Conservation (phyloP, 30 jellyfish, hydroid and myxozoan genomes). For the Pelagia noctiluca region DNA sequence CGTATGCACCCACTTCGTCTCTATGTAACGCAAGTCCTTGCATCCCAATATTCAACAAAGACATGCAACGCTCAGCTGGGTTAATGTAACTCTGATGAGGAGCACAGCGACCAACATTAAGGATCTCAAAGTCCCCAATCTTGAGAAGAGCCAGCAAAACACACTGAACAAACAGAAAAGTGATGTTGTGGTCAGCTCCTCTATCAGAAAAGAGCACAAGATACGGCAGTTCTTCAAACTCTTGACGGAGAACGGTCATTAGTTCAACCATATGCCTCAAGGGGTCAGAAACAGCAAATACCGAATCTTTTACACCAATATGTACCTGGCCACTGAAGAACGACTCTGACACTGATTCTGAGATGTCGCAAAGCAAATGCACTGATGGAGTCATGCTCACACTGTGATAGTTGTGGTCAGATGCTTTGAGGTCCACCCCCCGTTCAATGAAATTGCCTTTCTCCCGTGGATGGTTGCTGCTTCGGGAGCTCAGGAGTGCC, state of each 20-base stretch:
- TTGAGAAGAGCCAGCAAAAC: slow-evolving; percentile 31
- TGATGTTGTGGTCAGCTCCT: slow-evolving; percentile 62
- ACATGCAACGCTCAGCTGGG: slow-evolving; percentile 55
- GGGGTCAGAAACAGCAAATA: slow-evolving; percentile 40
- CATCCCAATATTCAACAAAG: slow-evolving; percentile 27
- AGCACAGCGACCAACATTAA: slow-evolving; percentile 61
- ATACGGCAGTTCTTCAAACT: slow-evolving; percentile 37
- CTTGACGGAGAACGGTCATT: slow-evolving; percentile 9
- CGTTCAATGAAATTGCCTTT: too few species aligned
- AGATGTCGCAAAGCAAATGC: slow-evolving; percentile 20
- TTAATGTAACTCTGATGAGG: slow-evolving; percentile 40
- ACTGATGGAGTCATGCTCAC: slow-evolving; percentile 44
- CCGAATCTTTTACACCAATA: slow-evolving; percentile 52
- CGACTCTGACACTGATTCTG: slow-evolving; percentile 14
- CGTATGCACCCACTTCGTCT: slow-evolving; percentile 34
- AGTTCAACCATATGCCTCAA: slow-evolving; percentile 56
- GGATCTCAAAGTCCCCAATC: slow-evolving; percentile 7
- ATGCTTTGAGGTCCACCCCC: too few species aligned
- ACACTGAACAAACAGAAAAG: slow-evolving; percentile 52
- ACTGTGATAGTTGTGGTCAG: slow-evolving; percentile 49
- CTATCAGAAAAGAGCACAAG: slow-evolving; percentile 48
- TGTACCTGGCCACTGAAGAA: slow-evolving; percentile 37
- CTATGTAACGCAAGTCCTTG: slow-evolving; percentile 50
- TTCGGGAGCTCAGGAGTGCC: too few species aligned
- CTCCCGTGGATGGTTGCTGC: too few species aligned